Evolutionary conservation across 2,797 vertebrate species (phyloP), one percentile per base, ranked within the genome.

Genomic region (Oreortyx pictus): DNA sequence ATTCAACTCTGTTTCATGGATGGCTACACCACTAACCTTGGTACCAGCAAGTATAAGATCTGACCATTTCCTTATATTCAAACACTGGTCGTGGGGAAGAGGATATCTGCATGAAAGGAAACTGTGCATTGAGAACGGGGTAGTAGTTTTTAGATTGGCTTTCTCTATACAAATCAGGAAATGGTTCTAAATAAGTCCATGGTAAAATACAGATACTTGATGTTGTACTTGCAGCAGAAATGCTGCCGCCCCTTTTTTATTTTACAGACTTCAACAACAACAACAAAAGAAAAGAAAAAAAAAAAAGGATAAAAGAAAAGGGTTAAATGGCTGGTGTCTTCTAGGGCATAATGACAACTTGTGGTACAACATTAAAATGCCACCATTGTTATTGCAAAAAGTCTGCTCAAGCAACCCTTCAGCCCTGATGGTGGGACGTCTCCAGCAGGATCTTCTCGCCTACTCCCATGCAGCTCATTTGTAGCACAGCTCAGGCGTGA

Each of bases 151-250:
- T 15, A 96, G 90, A 93, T 90, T 92, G 91, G 67, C 46, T 96
- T 88, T 95, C 97, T 87, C 97, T 95, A 96, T 74, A 97, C 80
- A 97, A 96, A 97, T 91, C 95, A 95, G 94, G 91, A 96, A 89
- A 96, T 5, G 59, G 71, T 93, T 95, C 95, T 82, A 97, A 91
- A 47, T 84, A 87, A 88, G 90, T 95, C 92, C 93, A 87, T 65
- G 94, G 92, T 92, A 95, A 97, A 96, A 95, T 84, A 94, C 43
- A 93, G 95, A 95, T 94, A 96, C 88, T 84, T 84, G 84, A 96
- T 93, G 94, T 87, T 88, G 86, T 96, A 92, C 82, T 97, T 66
- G 90, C 85, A 80, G 90, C 87, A 87, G 95, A 97, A 90, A 97
- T 92, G 94, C 82, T 78, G 84, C 92, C 89, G 95, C 94, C 88